These are phyloP conservation scores for Octomys mimax DNA, from an alignment of 2,797 vertebrate species.

Conservation along the genomic window DNA sequence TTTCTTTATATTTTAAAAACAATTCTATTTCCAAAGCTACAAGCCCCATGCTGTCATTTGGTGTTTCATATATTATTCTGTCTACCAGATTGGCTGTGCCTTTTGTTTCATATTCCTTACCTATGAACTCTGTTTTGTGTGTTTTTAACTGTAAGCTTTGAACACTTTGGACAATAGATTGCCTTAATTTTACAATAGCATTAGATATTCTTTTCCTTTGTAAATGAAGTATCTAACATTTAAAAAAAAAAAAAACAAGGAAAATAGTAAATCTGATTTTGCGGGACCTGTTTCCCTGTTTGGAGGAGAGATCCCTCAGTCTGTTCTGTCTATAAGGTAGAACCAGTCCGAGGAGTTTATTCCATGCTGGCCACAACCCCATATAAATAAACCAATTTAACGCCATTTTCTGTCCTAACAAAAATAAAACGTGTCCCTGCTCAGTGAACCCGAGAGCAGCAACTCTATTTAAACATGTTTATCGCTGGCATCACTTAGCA, in stretches of 20 bases:
- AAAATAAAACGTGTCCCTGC: constrained; percentile 75
- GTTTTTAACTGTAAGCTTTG: neutral
- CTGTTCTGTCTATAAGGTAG: neutral
- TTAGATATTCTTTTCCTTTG: neutral
- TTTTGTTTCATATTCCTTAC: accelerated
- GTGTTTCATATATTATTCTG: accelerated
- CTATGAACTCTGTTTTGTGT: accelerated
- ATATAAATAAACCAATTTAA: constrained; percentile 71
- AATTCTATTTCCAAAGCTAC: neutral
- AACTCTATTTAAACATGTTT: constrained; percentile 71
- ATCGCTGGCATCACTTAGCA: constrained; percentile 29
- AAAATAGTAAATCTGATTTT: neutral
- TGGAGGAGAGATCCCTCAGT: accelerated
- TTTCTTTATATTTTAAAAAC: neutral
- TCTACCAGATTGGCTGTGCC: neutral
- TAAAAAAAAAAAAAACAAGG: neutral
- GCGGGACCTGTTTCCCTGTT: accelerated
- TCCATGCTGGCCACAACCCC: neutral
- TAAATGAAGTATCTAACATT: neutral
- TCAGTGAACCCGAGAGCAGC: constrained; percentile 74
- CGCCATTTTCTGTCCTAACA: constrained; percentile 66
- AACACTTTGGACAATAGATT: neutral
- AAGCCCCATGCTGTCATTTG: accelerated
- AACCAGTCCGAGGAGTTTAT: neutral
- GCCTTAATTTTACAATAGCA: neutral